phyloP scores from a whole-genome alignment of 1,140 invertebrate genomes.

The Tenebrio molitor region DNA sequence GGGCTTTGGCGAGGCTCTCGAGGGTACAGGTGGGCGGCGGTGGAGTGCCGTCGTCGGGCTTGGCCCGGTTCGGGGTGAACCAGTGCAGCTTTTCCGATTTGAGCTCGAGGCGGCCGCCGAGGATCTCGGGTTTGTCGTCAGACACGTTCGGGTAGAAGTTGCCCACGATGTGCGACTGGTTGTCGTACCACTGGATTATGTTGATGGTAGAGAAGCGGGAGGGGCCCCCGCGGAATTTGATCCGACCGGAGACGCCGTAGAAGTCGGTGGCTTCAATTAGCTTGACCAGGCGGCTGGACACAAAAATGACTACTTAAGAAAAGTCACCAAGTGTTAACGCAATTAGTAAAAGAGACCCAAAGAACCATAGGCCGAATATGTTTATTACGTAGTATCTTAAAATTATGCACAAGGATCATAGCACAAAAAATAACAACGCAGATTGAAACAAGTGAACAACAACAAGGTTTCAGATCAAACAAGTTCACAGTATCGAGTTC shows the following conservation, averaged over 20 bases:
- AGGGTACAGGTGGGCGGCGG: slow-evolving; percentile 73
- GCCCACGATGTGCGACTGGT: slow-evolving; percentile 72
- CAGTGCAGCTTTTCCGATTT: slow-evolving; percentile 74
- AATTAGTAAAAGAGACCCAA: slow-evolving; percentile 4
- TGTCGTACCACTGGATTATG: slow-evolving; percentile 78
- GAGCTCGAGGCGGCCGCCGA: slow-evolving; percentile 69
- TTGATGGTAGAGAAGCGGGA: slow-evolving; percentile 79
- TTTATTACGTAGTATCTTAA: too few species aligned
- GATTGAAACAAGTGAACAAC: too few species aligned
- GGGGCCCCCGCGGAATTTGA: slow-evolving; percentile 78
- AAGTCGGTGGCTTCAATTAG: slow-evolving; percentile 77
- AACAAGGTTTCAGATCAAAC: too few species aligned
- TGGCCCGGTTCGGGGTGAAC: slow-evolving; percentile 68
- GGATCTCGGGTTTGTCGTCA: slow-evolving; percentile 62
- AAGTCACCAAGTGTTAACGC: background rate
- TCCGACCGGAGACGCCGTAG: slow-evolving; percentile 81
- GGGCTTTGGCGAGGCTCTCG: slow-evolving; percentile 74
- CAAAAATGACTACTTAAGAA: slow-evolving; percentile 45
- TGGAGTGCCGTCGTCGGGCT: slow-evolving; percentile 79
- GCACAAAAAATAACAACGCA: too few species aligned
- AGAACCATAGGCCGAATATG: too few species aligned
- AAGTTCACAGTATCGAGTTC: too few species aligned
- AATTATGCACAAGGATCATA: too few species aligned
- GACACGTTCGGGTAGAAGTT: slow-evolving; percentile 74
- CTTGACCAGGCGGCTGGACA: slow-evolving; percentile 69